phyloP scores from a whole-genome alignment of 2,797 vertebrate species.

The Coccyzus lansbergi region DNA sequence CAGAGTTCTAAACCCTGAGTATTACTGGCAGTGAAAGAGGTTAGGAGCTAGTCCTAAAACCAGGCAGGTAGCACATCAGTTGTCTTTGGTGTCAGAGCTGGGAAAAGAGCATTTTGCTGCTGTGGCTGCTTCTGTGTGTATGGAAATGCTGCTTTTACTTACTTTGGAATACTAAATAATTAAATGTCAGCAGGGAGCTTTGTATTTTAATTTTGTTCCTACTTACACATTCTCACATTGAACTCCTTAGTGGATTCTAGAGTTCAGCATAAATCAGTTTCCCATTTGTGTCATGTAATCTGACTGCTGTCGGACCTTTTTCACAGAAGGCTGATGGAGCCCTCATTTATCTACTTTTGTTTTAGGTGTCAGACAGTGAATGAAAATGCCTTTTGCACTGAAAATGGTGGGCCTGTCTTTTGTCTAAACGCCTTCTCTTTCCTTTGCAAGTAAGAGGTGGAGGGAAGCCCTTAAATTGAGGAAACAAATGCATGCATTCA shows the following conservation, averaged over 20 bases:
- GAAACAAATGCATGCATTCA: background rate
- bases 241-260: background rate
- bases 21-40: background rate
- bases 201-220: conserved; percentile 23
- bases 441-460: too few species aligned
- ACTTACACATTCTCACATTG: background rate
- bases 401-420: background rate
- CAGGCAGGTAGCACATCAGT: background rate
- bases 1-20: background rate
- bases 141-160: background rate
- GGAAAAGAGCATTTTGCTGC: background rate
- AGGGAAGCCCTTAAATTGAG: background rate
- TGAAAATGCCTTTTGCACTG: background rate
- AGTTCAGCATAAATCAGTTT: background rate
- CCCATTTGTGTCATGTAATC: background rate
- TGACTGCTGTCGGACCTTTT: background rate
- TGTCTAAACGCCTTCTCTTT: background rate
- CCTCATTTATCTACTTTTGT: background rate
- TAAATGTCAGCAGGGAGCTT: background rate
- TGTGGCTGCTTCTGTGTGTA: background rate
- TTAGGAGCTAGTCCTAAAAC: background rate
- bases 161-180: background rate
- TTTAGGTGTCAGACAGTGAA: background rate
- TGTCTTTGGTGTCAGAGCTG: background rate
- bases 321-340: background rate